phyloP scores from a whole-genome alignment of 2,888 invertebrate genomes.

The Oscheius myriophilus region DNA sequence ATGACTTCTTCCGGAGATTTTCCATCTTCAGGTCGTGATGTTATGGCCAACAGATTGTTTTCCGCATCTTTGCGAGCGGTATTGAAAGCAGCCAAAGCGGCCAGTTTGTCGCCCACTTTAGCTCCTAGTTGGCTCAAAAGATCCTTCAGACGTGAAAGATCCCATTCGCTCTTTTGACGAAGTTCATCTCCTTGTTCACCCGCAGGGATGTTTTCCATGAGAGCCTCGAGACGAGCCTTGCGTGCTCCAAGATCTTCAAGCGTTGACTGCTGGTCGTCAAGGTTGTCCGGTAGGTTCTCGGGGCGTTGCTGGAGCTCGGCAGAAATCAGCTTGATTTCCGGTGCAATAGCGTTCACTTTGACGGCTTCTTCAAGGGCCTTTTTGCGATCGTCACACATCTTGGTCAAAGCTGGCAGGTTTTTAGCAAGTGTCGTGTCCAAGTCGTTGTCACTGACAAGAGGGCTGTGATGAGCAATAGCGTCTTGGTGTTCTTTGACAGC shows the following conservation, averaged over 20 bases:
- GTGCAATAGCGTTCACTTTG: constrained; percentile 41
- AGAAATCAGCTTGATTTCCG: constrained; percentile 42
- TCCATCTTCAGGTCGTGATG: constrained; percentile 24
- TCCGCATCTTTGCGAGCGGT: constrained; percentile 52
- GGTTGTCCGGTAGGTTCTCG: constrained; percentile 34
- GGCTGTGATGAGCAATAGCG: constrained; percentile 11
- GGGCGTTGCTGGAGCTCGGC: constrained; percentile 39
- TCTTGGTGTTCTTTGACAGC: constrained; percentile 11
- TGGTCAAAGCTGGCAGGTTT: constrained; percentile 2
- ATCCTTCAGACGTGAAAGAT: constrained; percentile 50
- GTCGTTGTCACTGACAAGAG: constrained; percentile 24
- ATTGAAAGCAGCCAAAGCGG: constrained; percentile 53
- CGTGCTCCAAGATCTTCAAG: constrained; percentile 47
- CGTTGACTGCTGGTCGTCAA: constrained; percentile 46
- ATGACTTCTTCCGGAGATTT: constrained; percentile 39
- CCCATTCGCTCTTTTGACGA: constrained; percentile 49
- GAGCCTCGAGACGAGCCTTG: constrained; percentile 44
- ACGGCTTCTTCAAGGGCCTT: constrained; percentile 36
- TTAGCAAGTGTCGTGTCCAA: constrained; percentile 33
- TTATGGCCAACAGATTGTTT: constrained; percentile 44
- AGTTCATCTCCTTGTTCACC: constrained; percentile 44
- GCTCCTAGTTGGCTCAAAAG: constrained; percentile 44
- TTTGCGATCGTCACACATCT: constrained; percentile 33
- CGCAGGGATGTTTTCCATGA: constrained; percentile 41
- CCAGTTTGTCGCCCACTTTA: constrained; percentile 52